A percentile compares a stretch with the other conserved stretches of the same genome.
Conservation (phyloP, 2,113 vertebrate genomes). For the Tupaia chinensis region DNA sequence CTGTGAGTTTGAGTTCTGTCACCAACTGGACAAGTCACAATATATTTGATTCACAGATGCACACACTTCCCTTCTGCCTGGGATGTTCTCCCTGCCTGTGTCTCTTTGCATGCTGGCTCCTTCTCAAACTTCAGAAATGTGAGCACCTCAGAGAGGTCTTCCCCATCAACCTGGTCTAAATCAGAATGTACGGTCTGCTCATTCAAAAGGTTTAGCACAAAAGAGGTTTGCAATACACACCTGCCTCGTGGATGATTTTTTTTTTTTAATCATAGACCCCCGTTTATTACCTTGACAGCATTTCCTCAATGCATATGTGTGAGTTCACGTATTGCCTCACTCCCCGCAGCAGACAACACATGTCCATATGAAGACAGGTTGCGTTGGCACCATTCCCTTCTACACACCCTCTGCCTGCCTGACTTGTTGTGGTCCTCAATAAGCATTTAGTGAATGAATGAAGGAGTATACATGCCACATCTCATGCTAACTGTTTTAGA, state of each 20-base stretch:
- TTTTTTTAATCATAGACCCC: not conserved
- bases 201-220: not conserved
- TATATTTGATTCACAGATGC: not conserved
- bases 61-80: not conserved
- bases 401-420: not conserved
- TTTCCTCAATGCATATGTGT: not conserved
- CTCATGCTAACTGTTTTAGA: not conserved
- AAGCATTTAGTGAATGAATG: not conserved
- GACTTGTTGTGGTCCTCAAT: not conserved
- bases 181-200: not conserved
- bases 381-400: not conserved
- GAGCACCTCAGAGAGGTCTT: not conserved
- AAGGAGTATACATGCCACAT: not conserved
- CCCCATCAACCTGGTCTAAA: not conserved
- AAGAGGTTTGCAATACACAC: not conserved
- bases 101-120: not conserved
- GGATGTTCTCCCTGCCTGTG: not conserved
- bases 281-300: not conserved
- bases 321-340: not conserved
- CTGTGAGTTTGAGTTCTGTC: slow-evolving; percentile 23
- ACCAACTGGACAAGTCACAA: not conserved
- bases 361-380: not conserved
- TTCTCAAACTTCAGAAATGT: slow-evolving; percentile 36
- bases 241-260: not conserved
- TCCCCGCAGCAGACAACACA: not conserved